These are phyloP conservation scores for Harmothoe impar DNA, from an alignment of 2,888 invertebrate species.

Conservation along the genomic window DNA sequence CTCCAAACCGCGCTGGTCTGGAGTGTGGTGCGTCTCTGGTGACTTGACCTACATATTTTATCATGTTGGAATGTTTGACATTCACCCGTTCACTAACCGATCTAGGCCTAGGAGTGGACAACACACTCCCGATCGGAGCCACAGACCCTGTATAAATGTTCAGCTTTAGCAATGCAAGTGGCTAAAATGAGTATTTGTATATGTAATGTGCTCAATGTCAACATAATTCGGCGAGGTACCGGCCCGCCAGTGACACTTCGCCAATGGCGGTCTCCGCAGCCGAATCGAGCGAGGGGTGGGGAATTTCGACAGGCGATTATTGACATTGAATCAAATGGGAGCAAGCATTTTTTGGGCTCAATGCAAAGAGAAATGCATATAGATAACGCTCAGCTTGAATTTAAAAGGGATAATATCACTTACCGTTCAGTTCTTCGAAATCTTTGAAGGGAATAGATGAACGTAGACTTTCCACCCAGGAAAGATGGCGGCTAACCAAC, in stretches of 20 bases:
- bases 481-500: conserved; percentile 55
- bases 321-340: too few relatives aligned
- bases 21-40: not conserved
- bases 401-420: not conserved
- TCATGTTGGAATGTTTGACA: not conserved
- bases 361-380: too few relatives aligned
- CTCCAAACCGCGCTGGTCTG: too few relatives aligned
- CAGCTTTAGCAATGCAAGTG: too few relatives aligned
- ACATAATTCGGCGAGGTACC: not conserved
- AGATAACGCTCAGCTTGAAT: too few relatives aligned
- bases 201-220: too few relatives aligned
- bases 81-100: not conserved
- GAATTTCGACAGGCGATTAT: not conserved
- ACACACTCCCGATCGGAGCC: too few relatives aligned
- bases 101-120: too few relatives aligned
- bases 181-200: too few relatives aligned
- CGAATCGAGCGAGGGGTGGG: not conserved
- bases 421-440: conserved; percentile 55
- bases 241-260: not conserved
- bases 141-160: too few relatives aligned
- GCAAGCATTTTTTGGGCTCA: too few relatives aligned
- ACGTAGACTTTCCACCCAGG: conserved; percentile 21
- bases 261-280: not conserved
- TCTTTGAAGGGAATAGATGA: conserved; percentile 41
- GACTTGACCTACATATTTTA: conserved; percentile 13